Conservation (phyloP, 64 coral and sea anemone genomes). For the Catalaphyllia jardinei region DNA sequence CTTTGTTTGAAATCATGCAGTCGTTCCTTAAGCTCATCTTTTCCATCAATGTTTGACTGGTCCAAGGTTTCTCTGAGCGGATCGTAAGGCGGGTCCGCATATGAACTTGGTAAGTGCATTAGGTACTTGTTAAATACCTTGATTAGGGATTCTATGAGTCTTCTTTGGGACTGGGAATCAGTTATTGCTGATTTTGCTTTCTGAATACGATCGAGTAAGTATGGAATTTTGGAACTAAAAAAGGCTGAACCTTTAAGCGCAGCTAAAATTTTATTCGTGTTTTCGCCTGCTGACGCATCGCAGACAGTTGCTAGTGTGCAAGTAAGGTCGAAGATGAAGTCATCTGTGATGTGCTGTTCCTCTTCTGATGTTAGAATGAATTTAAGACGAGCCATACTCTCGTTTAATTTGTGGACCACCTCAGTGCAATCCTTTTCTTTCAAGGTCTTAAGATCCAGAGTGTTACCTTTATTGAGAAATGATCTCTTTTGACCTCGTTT, state of each 20-base stretch:
- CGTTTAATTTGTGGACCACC: not conserved
- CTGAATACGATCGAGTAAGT: constrained; percentile 16
- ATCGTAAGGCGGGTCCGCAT: constrained; percentile 62
- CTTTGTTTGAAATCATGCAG: constrained; percentile 22
- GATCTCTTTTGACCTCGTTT: not conserved
- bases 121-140: constrained; percentile 43
- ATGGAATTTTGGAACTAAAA: constrained; percentile 1
- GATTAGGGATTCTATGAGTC: constrained; percentile 18
- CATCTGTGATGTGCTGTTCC: not conserved
- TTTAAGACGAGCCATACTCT: not conserved
- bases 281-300: not conserved
- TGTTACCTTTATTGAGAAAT: not conserved
- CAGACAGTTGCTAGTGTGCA: constrained; percentile 5
- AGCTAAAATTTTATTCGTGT: not conserved
- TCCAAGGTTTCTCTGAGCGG: constrained; percentile 36
- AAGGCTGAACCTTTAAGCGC: constrained; percentile 15
- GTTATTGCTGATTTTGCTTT: not conserved
- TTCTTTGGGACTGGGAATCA: not conserved
- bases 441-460: not conserved
- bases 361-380: constrained; percentile 10
- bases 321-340: constrained; percentile 16
- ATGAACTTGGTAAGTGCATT: constrained; percentile 61
- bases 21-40: constrained; percentile 11
- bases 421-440: not conserved
- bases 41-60: constrained; percentile 20